These are phyloP conservation scores for Tinea semifulvella DNA, from an alignment of 2,888 invertebrate species.

Conservation along the genomic window DNA sequence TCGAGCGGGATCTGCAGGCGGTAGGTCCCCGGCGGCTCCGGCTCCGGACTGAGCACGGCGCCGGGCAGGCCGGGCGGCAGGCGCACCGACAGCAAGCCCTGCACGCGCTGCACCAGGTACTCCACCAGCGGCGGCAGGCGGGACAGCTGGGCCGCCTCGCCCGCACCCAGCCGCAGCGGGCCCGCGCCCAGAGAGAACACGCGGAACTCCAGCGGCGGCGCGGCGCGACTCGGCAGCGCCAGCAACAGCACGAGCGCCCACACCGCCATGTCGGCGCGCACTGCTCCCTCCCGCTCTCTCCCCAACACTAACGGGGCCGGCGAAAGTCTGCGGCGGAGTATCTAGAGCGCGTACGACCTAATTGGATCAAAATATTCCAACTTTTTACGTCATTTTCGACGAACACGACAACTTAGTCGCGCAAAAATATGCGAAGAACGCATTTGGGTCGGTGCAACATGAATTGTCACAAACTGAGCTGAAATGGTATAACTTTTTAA, in stretches of 20 bases:
- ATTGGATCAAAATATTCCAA: too few relatives aligned
- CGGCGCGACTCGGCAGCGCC: slow-evolving; percentile 45
- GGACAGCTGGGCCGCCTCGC: slow-evolving; percentile 48
- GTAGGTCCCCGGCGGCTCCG: slow-evolving; percentile 18
- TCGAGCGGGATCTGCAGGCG: slow-evolving; percentile 9
- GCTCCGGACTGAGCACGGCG: slow-evolving; percentile 25
- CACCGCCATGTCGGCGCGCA: not conserved
- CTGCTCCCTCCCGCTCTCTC: not conserved
- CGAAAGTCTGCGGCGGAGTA: too few relatives aligned
- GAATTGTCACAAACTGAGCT: too few relatives aligned
- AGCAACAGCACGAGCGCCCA: slow-evolving; percentile 18
- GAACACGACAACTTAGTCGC: too few relatives aligned
- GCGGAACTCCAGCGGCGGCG: slow-evolving; percentile 35
- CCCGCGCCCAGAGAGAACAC: slow-evolving; percentile 43
- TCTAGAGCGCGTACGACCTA: too few relatives aligned
- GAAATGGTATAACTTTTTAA: too few relatives aligned
- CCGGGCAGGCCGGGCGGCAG: slow-evolving; percentile 53
- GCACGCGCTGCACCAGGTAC: slow-evolving; percentile 73
- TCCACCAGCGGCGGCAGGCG: slow-evolving; percentile 75
- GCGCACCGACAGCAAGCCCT: slow-evolving; percentile 75
- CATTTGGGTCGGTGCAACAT: too few relatives aligned
- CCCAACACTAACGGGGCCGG: not conserved
- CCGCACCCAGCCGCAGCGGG: slow-evolving; percentile 33
- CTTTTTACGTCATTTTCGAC: too few relatives aligned
- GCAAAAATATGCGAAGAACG: too few relatives aligned